Evolutionary conservation across 2,113 vertebrate genomes (phyloP), one percentile per base, ranked within the genome.

Genomic region (Elanoides forficatus): DNA sequence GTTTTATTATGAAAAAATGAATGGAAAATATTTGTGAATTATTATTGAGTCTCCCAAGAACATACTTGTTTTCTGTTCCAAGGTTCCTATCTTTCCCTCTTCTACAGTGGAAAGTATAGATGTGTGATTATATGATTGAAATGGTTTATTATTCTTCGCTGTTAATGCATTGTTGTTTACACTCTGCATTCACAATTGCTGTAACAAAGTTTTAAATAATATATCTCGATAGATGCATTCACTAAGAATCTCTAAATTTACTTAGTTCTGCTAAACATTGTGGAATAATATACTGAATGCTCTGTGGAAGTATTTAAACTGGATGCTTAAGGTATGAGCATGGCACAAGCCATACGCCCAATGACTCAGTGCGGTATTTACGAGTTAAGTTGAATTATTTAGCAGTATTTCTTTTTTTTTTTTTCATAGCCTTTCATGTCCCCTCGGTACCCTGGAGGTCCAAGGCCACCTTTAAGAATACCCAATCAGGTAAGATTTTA

Each of bases 371-470:
- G 79, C 14, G 3, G n/a, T 42, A 38, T 84, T 71, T 87, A 29
- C 55, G n/a, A 63, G 50, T 68, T 30, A 81, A 55, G 20, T 58
- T 94, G 27, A 95, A 38, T 93, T 94, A 27, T 72, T 97, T 73
- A 93, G 65, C 45, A 53, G n/a, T 50, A 15, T 81, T 81, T 45
- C 27, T 47, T 81, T 43, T 91, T 92, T 92, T 30, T n/a, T 85
- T 67, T 88, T 90, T 82, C 52, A 38, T 96, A 99, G 99, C 99
- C 99, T 96, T 99, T 99, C 97, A 99, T 99, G 99, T 99, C 99
- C 88, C 99, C 99, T 92, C 99, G 99, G 78, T 99, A 99, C 97
- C 99, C 99, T n/a, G 99, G 99, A 97, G 99, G 99, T 96, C 99
- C 99, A 91, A 98, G 99, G 98, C 99, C 99, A 88, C 99, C 99